These are phyloP conservation scores for Eulithis prunata DNA, from an alignment of 2,888 invertebrate genomes.

Conservation along the genomic window DNA sequence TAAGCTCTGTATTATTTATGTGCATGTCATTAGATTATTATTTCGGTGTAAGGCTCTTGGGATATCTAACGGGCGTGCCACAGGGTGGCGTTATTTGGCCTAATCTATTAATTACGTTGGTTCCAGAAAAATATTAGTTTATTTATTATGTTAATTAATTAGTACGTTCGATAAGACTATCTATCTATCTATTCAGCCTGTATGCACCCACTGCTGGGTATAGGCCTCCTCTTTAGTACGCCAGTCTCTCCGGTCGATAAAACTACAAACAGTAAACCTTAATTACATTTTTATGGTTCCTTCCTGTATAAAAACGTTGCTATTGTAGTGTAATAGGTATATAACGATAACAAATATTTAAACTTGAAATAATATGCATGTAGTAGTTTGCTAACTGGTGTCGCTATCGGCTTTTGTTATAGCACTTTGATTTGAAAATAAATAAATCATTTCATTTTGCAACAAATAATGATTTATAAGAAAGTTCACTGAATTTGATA, in stretches of 20 bases:
- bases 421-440: neutral
- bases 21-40: constrained; percentile 1
- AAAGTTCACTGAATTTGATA: neutral
- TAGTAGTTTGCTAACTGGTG: neutral
- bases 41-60: constrained; percentile 13
- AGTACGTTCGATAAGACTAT: constrained; percentile 1
- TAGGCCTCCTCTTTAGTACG: no score
- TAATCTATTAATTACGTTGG: constrained; percentile 18
- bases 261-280: neutral
- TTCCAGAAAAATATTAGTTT: constrained; percentile 1
- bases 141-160: constrained; percentile 9
- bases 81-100: constrained; percentile 28
- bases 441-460: no score
- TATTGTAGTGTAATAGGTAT: no score
- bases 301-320: no score
- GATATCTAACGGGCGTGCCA: constrained; percentile 17
- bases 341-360: no score
- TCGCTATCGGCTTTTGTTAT: neutral
- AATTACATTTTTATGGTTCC: neutral
- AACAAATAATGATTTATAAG: neutral
- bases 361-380: neutral
- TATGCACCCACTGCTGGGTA: no score
- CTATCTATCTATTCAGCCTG: no score
- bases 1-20: neutral
- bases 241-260: neutral